These are phyloP conservation scores for Syrista parreyssii DNA, from an alignment of 2,888 invertebrate species.

Conservation along the genomic window DNA sequence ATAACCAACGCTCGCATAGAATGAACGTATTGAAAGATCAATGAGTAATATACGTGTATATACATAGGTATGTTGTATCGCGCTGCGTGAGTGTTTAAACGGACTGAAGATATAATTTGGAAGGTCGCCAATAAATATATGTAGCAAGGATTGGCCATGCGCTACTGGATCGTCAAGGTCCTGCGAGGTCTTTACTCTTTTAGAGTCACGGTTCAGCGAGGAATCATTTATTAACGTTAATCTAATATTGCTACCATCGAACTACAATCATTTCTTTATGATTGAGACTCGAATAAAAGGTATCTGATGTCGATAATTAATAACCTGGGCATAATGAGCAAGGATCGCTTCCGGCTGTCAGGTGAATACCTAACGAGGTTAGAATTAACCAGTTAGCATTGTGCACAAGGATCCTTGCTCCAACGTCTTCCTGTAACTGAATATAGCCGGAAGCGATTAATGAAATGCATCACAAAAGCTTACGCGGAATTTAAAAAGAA, in stretches of 20 bases:
- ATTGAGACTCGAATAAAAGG: background rate
- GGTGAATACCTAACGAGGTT: background rate
- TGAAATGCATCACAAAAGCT: background rate
- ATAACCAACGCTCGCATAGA: background rate
- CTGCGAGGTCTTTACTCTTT: background rate
- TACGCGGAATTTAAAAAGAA: background rate
- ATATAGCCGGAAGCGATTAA: background rate
- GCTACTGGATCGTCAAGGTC: background rate
- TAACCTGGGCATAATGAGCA: background rate
- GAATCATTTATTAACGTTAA: background rate
- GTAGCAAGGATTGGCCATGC: background rate
- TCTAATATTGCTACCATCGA: background rate
- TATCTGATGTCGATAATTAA: background rate
- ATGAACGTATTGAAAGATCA: background rate
- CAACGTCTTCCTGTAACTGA: background rate
- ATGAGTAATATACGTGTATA: background rate
- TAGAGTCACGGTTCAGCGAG: background rate
- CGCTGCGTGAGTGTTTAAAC: background rate
- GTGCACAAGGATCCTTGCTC: background rate
- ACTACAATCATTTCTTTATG: background rate
- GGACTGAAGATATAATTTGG: background rate
- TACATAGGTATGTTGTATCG: background rate
- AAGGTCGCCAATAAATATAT: background rate
- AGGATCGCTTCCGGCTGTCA: background rate
- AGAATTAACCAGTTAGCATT: background rate